phyloP scores from a whole-genome alignment of 2,888 invertebrate genomes.

The Brenthis daphne region DNA sequence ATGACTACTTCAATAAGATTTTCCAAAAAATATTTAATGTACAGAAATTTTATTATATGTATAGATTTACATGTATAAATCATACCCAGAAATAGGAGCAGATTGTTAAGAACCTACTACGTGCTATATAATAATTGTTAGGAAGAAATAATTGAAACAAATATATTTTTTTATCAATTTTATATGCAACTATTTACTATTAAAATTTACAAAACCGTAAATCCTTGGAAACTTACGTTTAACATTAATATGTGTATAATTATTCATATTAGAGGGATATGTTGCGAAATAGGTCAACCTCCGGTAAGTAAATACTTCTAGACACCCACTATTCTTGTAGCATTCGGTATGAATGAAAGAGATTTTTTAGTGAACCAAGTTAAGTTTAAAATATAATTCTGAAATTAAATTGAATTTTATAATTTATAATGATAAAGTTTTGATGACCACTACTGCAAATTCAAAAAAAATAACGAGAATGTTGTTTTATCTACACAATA shows the following conservation, averaged over 20 bases:
- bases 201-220: not conserved
- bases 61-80: too few species aligned
- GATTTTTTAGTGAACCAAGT: too few species aligned
- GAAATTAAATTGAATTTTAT: not conserved
- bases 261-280: slow-evolving; percentile 43
- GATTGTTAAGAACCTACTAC: too few species aligned
- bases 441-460: not conserved
- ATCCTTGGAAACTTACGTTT: slow-evolving; percentile 43
- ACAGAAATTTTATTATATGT: too few species aligned
- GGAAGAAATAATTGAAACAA: too few species aligned
- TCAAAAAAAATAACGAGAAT: not conserved
- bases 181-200: not conserved
- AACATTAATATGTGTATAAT: slow-evolving; percentile 45
- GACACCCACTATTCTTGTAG: slow-evolving; percentile 34
- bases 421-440: not conserved
- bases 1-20: too few species aligned
- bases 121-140: too few species aligned
- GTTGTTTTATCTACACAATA: not conserved
- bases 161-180: too few species aligned
- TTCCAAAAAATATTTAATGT: too few species aligned
- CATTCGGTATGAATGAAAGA: slow-evolving; percentile 27
- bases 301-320: slow-evolving; percentile 26
- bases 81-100: too few species aligned
- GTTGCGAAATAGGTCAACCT: slow-evolving; percentile 44
- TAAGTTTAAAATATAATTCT: too few species aligned